Evolutionary conservation across 2,888 invertebrate genomes (phyloP), one percentile per base, ranked within the genome.

Genomic region (Ennomos erosarius): DNA sequence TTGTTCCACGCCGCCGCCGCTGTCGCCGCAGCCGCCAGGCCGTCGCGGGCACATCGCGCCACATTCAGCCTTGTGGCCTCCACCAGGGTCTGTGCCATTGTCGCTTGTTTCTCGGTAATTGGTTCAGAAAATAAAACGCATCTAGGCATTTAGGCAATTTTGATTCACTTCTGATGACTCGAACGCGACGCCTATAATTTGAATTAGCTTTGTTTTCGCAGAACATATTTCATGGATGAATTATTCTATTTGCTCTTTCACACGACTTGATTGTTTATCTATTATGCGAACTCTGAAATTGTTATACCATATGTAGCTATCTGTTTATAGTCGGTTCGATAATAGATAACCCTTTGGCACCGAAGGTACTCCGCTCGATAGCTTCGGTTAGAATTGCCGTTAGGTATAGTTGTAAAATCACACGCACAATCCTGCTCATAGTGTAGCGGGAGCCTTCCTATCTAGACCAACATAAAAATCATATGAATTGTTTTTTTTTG

Each of bases 331-430:
- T 79, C 78, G 80, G 78, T 76, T 78, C 80, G 83, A 87, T 88
- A 87, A 71, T 78, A 82, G 88, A 88, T 88, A 88, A 87, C 88
- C 88, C 76, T 80, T 76, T 81, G 82, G 83, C 84, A 84, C 82
- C 79, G 78, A 76, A 77, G 75, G 79, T 76, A 78, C 80, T 72
- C 75, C 75, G 75, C 71, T 74, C 82, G 82, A 86, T 86, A 84
- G 84, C 84, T 87, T 75, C 79, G 82, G 80, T 82, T 81, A 78
- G 83, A 87, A 83, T 73, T 87, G 84, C 88, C 87, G 88, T 88
- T 88, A 89, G 88, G 88, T 88, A n/a, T n/a, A 89, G 73, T 81
- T 84, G 84, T 79, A 78, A 81, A 84, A 86, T 87, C 83, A 82
- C 83, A 82, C 81, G 84, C 83, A 85, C 83, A 81, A 82, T 82